A percentile compares a stretch with the other conserved stretches of the same genome.
These are phyloP conservation scores for Enoplosus armatus DNA, from an alignment of 2,797 vertebrate species.

Conservation along the genomic window DNA sequence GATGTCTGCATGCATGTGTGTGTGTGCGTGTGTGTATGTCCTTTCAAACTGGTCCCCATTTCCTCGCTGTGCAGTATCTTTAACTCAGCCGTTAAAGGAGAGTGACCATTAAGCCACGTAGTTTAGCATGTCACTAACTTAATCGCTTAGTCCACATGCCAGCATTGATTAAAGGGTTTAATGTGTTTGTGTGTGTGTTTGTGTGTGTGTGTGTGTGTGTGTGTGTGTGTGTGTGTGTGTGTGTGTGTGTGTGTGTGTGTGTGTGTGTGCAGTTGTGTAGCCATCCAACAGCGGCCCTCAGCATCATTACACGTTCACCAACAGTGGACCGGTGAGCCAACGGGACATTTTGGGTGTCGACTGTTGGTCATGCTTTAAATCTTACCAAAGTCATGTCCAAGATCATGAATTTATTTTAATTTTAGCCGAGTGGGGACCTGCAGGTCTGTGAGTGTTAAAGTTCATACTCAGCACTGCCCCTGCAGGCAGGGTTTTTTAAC, in stretches of 20 bases:
- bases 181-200: constrained; percentile 20
- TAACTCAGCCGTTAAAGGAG: constrained; percentile 55
- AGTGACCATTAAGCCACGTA: constrained; percentile 69
- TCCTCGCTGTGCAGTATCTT: constrained; percentile 44
- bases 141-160: constrained; percentile 62
- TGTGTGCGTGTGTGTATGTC: constrained; percentile 11
- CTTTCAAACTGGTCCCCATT: constrained; percentile 37
- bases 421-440: neutral
- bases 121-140: constrained; percentile 67
- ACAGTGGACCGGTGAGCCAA: no score
- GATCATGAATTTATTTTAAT: neutral
- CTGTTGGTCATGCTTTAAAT: neutral
- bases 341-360: constrained; percentile 1
- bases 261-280: neutral
- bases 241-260: no score
- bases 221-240: no score
- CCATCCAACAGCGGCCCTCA: neutral
- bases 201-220: neutral
- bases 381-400: neutral
- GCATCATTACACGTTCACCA: neutral
- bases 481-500: neutral
- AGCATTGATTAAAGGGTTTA: constrained; percentile 45
- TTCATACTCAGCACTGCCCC: neutral
- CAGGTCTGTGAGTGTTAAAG: neutral
- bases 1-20: constrained; percentile 26